Evolutionary conservation across 2,113 vertebrate species (phyloP).

Genomic region (Lepus europaeus): DNA sequence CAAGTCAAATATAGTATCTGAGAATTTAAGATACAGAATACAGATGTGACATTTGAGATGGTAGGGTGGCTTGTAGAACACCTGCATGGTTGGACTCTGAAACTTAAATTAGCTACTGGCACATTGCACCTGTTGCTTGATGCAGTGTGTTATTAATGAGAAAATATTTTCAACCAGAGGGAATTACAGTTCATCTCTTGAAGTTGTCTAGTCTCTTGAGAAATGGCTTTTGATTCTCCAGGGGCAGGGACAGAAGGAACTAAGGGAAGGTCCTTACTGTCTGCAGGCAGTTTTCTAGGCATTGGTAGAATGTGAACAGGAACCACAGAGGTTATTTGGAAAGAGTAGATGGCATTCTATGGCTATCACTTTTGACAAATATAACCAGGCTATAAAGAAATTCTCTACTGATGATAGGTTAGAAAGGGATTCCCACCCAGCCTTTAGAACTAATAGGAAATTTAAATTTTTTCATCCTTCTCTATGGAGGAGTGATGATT

Average conservation of each 20-base stretch:
- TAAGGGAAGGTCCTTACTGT: background rate
- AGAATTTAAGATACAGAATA: slow-evolving; percentile 1
- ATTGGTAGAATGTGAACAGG: slow-evolving; percentile 13
- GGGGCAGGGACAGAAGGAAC: background rate
- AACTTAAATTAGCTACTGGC: background rate
- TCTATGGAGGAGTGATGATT: background rate
- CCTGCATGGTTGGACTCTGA: background rate
- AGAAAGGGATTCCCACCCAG: background rate
- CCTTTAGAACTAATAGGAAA: background rate
- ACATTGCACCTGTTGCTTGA: background rate
- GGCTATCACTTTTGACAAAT: background rate
- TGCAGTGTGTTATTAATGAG: background rate
- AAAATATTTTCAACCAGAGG: background rate
- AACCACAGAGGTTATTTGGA: background rate
- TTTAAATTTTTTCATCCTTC: background rate
- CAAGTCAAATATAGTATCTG: background rate
- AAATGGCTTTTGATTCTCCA: background rate
- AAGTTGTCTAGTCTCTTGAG: background rate
- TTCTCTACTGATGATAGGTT: background rate
- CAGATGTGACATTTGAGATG: background rate
- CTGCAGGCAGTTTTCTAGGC: background rate
- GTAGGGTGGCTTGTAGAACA: background rate
- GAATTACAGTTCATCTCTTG: background rate
- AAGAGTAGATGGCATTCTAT: background rate
- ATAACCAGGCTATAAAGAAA: background rate